These are phyloP conservation scores for Mus spicilegus DNA, from an alignment of 2,113 vertebrate genomes.

Conservation along the genomic window DNA sequence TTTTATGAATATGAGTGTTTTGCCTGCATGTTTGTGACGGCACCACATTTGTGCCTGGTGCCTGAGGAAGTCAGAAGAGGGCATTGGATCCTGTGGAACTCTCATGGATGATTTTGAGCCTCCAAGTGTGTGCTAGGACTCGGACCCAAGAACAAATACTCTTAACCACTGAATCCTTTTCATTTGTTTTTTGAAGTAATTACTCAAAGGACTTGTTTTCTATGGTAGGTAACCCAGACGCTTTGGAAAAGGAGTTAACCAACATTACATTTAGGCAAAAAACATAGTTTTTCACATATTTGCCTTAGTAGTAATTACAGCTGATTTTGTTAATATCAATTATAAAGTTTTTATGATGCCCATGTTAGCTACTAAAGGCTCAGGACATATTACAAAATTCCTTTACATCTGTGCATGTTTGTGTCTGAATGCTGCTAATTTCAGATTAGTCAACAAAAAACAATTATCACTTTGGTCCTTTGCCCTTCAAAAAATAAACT, in stretches of 20 bases:
- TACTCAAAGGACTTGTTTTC: conserved; percentile 38
- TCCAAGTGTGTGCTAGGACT: not conserved
- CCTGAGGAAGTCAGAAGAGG: not conserved
- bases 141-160: not conserved
- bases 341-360: conserved; percentile 6
- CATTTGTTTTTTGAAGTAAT: conserved; percentile 49
- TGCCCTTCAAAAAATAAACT: not conserved
- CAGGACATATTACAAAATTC: conserved; percentile 44
- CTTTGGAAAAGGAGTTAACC: not conserved
- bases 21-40: not conserved
- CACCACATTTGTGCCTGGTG: not conserved
- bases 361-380: conserved; percentile 43
- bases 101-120: not conserved
- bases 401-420: conserved; percentile 36
- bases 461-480: conserved; percentile 44
- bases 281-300: not conserved
- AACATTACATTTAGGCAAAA: conserved; percentile 17
- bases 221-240: not conserved
- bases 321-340: conserved; percentile 2
- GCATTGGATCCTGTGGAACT: not conserved
- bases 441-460: conserved; percentile 39
- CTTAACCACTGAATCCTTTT: not conserved
- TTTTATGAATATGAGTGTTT: not conserved
- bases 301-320: conserved; percentile 45
- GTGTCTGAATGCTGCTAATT: conserved; percentile 44